These are phyloP conservation scores for Volucella bombylans DNA, from an alignment of 2,888 invertebrate genomes.

Conservation along the genomic window DNA sequence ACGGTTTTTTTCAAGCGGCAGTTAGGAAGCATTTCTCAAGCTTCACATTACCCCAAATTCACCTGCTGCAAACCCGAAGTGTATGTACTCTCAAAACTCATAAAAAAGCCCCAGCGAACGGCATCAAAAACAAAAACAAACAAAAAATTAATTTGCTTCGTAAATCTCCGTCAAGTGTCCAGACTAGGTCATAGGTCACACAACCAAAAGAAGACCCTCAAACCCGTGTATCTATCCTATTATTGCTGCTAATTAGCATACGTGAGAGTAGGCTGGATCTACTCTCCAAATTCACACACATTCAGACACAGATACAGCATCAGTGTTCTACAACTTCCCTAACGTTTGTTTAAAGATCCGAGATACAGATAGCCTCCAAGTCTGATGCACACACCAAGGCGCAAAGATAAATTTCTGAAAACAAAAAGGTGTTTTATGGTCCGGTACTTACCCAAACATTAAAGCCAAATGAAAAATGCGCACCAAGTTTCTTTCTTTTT, in stretches of 20 bases:
- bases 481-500: slow-evolving; percentile 50
- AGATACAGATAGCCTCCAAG: slow-evolving; percentile 51
- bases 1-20: slow-evolving; percentile 22
- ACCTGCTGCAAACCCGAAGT: slow-evolving; percentile 59
- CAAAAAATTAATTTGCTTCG: slow-evolving; percentile 33
- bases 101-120: neutral
- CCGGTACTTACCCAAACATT: slow-evolving; percentile 68
- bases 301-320: slow-evolving; percentile 3
- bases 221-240: slow-evolving; percentile 39
- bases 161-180: slow-evolving; percentile 38
- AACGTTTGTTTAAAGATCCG: slow-evolving; percentile 48
- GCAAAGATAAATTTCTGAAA: slow-evolving; percentile 52
- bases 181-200: slow-evolving; percentile 54
- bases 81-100: slow-evolving; percentile 28
- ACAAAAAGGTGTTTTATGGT: slow-evolving; percentile 58
- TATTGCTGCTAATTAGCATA: slow-evolving; percentile 58
- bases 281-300: slow-evolving; percentile 17
- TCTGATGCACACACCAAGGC: slow-evolving; percentile 52
- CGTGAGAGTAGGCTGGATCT: slow-evolving; percentile 37
- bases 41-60: slow-evolving; percentile 59
- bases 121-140: neutral
- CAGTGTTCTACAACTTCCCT: slow-evolving; percentile 58
- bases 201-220: slow-evolving; percentile 11
- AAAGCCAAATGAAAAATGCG: slow-evolving; percentile 67
- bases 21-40: slow-evolving; percentile 48